These are phyloP conservation scores for Drosophila testacea DNA, from an alignment of 2,888 invertebrate genomes.

Conservation along the genomic window DNA sequence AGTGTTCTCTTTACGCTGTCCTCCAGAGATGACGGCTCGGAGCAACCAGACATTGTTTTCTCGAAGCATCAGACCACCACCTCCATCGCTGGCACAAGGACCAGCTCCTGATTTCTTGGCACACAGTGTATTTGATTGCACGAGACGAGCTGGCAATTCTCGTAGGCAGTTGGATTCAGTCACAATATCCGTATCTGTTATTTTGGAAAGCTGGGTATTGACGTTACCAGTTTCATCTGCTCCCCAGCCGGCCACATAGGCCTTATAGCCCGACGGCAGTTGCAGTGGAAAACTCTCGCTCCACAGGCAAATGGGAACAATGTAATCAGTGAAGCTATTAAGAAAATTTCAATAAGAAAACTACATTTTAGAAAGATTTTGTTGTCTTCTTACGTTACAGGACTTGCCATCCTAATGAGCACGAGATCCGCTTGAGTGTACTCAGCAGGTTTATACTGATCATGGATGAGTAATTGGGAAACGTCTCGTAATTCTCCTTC, in stretches of 20 bases:
- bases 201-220: conserved; percentile 83
- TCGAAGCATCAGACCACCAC: conserved; percentile 86
- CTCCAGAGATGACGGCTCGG: conserved; percentile 86
- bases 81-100: conserved; percentile 87
- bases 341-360: not conserved
- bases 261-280: conserved; percentile 83
- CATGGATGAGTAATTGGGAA: conserved; percentile 81
- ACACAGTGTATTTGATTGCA: conserved; percentile 80
- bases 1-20: conserved; percentile 73
- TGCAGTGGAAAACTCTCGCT: conserved; percentile 69
- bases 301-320: conserved; percentile 83
- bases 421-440: conserved; percentile 86
- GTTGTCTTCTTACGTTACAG: conserved; percentile 63
- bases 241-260: conserved; percentile 87
- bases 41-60: conserved; percentile 84
- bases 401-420: conserved; percentile 83
- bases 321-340: conserved; percentile 63
- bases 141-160: conserved; percentile 78
- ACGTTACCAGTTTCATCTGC: conserved; percentile 77
- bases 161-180: conserved; percentile 86
- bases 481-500: conserved; percentile 63
- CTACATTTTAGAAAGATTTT: not conserved
- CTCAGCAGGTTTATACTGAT: conserved; percentile 80
- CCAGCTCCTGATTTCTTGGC: conserved; percentile 82
- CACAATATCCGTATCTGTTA: conserved; percentile 85